These are phyloP conservation scores for Augochlora pura DNA, from an alignment of 1,140 invertebrate genomes.

Conservation along the genomic window DNA sequence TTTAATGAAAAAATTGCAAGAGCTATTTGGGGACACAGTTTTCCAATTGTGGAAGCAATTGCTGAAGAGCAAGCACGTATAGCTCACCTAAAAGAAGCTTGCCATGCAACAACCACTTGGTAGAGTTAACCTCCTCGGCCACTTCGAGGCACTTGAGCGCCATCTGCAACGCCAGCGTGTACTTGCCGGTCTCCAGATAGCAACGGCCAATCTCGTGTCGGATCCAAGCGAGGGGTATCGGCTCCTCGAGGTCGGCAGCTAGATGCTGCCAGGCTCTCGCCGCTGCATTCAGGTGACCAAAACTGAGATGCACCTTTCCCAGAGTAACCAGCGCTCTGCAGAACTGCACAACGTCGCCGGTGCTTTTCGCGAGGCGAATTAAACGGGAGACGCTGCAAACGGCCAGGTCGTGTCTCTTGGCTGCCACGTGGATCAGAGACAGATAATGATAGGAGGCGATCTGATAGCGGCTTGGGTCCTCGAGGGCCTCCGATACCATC, in stretches of 20 bases:
- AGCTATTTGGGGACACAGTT: too few species aligned
- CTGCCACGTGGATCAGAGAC: slow-evolving; percentile 56
- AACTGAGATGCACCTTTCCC: slow-evolving; percentile 70
- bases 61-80: too few species aligned
- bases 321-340: slow-evolving; percentile 59
- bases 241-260: slow-evolving; percentile 46
- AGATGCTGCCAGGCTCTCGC: slow-evolving; percentile 64
- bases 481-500: slow-evolving; percentile 15
- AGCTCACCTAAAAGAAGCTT: slow-evolving; percentile 52
- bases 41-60: too few species aligned
- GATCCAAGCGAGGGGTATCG: slow-evolving; percentile 67
- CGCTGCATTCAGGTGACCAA: slow-evolving; percentile 66
- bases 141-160: slow-evolving; percentile 51
- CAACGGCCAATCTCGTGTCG: slow-evolving; percentile 62
- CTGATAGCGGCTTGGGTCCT: slow-evolving; percentile 50
- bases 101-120: slow-evolving; percentile 70
- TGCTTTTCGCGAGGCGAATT: slow-evolving; percentile 57
- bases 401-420: slow-evolving; percentile 68
- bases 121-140: slow-evolving; percentile 47
- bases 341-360: slow-evolving; percentile 44
- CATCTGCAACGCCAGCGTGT: slow-evolving; percentile 50
- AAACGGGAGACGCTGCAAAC: slow-evolving; percentile 55
- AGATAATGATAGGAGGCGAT: slow-evolving; percentile 60
- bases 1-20: too few species aligned
- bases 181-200: slow-evolving; percentile 64